Percentiles rank a stretch among this genome's conserved stretches.
Conservation (phyloP, 2,797 vertebrate genomes). For the Pangasius krempfi region DNA sequence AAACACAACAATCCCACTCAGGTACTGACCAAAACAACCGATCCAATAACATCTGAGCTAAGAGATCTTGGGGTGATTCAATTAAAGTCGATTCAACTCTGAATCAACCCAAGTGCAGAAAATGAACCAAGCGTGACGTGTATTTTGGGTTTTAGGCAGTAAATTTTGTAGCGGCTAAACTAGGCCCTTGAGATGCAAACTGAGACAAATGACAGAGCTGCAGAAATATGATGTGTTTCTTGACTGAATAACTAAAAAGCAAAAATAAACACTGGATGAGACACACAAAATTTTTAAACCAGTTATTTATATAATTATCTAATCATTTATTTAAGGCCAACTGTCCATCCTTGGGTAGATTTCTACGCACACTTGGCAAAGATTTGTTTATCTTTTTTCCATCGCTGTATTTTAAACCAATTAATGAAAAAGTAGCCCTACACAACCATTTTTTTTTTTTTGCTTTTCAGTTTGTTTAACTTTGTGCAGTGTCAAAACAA, state of each 20-base stretch:
- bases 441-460: not conserved
- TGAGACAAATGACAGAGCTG: not conserved
- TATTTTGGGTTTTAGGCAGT: not conserved
- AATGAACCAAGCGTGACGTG: not conserved
- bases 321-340: not conserved
- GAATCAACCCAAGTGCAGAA: not conserved
- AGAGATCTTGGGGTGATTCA: not conserved
- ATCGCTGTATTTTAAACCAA: not conserved
- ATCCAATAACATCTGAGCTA: not conserved
- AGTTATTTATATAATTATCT: not conserved
- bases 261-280: not conserved
- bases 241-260: not conserved
- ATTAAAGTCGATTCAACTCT: not conserved
- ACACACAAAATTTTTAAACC: not conserved
- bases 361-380: not conserved
- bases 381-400: not conserved
- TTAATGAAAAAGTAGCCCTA: not conserved
- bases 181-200: too few relatives aligned
- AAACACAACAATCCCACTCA: not conserved
- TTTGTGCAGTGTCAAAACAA: not conserved
- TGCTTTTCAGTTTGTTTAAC: not conserved
- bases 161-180: not conserved
- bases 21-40: not conserved
- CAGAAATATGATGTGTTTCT: not conserved
- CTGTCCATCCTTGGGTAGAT: too few relatives aligned